These are phyloP conservation scores for Galleria mellonella DNA, from an alignment of 1,140 invertebrate genomes.

Conservation along the genomic window DNA sequence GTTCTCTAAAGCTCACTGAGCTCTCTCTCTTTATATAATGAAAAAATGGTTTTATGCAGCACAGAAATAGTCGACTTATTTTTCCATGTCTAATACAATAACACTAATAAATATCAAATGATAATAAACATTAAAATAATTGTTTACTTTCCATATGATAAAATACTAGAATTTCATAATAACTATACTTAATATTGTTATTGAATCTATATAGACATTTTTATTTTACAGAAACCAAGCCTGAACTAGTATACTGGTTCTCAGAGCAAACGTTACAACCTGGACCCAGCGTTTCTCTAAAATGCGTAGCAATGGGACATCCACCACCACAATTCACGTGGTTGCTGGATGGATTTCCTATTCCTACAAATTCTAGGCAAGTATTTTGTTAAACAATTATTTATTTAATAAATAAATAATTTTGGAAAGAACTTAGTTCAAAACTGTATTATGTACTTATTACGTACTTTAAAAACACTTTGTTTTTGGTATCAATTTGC, in stretches of 20 bases:
- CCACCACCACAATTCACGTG: conserved; percentile 92
- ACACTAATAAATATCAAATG: background rate
- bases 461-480: too few species aligned
- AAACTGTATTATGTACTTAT: too few species aligned
- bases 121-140: background rate
- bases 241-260: conserved; percentile 91
- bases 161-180: too few species aligned
- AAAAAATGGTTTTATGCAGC: background rate
- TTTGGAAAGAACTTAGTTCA: too few species aligned
- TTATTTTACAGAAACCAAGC: conserved; percentile 81
- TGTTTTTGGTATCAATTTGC: too few species aligned
- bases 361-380: conserved; percentile 73
- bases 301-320: conserved; percentile 93
- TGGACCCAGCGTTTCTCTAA: conserved; percentile 90
- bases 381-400: background rate
- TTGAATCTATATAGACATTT: background rate
- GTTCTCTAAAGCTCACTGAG: background rate
- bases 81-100: background rate
- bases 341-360: conserved; percentile 90
- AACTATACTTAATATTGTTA: too few species aligned
- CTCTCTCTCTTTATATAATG: conserved; percentile 1
- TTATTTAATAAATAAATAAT: too few species aligned
- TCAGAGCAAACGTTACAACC: conserved; percentile 92
- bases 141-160: too few species aligned
- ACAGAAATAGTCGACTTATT: background rate